Evolutionary conservation across 2,797 vertebrate species (phyloP).

Genomic region (Chaunax sp.): DNA sequence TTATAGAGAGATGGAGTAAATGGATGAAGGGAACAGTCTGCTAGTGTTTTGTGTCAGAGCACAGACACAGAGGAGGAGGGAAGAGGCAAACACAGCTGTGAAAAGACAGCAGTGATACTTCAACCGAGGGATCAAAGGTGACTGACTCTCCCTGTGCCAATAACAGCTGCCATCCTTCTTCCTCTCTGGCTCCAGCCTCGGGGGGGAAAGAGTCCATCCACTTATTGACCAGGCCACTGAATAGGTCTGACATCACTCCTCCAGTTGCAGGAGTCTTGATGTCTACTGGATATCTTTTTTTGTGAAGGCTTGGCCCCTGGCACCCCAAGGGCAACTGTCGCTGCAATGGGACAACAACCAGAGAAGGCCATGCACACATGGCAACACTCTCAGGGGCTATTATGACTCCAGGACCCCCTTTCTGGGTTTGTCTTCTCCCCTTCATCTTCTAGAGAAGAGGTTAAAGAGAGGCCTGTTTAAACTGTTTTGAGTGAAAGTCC

Average conservation of each 20-base stretch:
- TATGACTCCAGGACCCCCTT: conserved; percentile 53
- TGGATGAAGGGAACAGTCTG: conserved; percentile 40
- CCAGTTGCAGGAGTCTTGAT: conserved; percentile 50
- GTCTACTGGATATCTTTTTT: conserved; percentile 51
- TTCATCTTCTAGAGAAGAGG: conserved; percentile 72
- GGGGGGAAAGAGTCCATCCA: conserved; percentile 27
- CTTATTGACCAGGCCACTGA: conserved; percentile 46
- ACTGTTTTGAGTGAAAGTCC: conserved; percentile 59
- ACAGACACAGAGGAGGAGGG: conserved; percentile 35
- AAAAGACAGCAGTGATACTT: conserved; percentile 64
- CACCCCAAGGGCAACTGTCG: conserved; percentile 74
- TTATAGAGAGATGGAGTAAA: conserved; percentile 29
- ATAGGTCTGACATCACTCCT: conserved; percentile 63
- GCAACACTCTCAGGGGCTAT: conserved; percentile 74
- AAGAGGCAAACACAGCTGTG: conserved; percentile 72
- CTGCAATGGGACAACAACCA: conserved; percentile 68
- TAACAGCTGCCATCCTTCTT: conserved; percentile 53
- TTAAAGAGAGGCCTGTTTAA: conserved; percentile 66
- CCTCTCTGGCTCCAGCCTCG: conserved; percentile 37
- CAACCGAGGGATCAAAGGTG: conserved; percentile 75
- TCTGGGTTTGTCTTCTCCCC: conserved; percentile 68
- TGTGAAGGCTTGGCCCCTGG: conserved; percentile 41
- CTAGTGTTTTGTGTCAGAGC: conserved; percentile 44
- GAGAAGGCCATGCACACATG: conserved; percentile 75
- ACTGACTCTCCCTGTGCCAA: conserved; percentile 51